Evolutionary conservation across 2,113 vertebrate genomes (phyloP).

Genomic region (Anhinga rufa): DNA sequence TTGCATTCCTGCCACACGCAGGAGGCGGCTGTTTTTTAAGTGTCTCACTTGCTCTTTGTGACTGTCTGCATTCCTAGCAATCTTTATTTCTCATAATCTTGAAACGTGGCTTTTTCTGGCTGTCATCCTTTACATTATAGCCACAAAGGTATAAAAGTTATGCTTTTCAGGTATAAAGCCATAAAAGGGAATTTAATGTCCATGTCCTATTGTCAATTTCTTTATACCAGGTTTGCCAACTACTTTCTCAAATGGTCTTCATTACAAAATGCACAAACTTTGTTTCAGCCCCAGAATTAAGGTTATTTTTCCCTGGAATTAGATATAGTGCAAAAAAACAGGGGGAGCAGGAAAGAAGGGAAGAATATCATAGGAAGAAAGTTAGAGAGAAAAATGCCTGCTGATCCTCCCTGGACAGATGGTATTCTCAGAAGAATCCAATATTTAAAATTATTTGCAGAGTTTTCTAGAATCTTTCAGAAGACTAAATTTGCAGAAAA

Average conservation of each 20-base stretch:
- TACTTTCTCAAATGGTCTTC: neutral
- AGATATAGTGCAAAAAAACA: neutral
- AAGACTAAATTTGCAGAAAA: neutral
- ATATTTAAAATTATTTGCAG: neutral
- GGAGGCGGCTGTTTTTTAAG: neutral
- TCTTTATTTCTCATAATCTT: neutral
- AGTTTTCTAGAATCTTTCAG: neutral
- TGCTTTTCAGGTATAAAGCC: neutral
- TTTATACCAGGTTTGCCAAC: neutral
- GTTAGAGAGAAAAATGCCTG: neutral
- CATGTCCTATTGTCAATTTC: neutral
- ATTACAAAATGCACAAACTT: neutral
- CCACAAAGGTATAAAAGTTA: neutral
- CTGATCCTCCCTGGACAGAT: neutral
- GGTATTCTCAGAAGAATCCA: neutral
- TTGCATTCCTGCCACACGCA: neutral
- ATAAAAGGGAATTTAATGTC: neutral
- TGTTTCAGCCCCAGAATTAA: neutral
- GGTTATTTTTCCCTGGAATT: neutral
- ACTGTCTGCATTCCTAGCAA: neutral
- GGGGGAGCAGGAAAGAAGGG: neutral
- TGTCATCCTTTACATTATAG: neutral
- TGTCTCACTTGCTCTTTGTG: fast-evolving
- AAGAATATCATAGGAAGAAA: neutral
- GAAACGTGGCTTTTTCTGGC: neutral